These are phyloP conservation scores for Vireo altiloquus DNA, from an alignment of 2,113 vertebrate species.

Conservation along the genomic window DNA sequence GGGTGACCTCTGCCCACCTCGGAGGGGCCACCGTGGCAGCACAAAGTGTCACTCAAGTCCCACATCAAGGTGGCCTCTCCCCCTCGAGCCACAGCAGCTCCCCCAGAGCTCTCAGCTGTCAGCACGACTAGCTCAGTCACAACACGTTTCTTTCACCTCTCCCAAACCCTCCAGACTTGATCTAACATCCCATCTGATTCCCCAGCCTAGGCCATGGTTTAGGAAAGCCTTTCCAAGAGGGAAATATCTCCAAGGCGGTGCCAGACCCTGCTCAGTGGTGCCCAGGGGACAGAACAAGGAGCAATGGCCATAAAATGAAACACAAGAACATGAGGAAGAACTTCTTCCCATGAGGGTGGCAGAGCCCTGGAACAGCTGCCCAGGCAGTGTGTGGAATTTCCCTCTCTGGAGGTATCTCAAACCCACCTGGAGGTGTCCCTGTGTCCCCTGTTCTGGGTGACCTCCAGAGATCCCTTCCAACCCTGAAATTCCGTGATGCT, in stretches of 20 bases:
- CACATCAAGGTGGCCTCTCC: neutral
- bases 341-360: neutral
- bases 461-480: neutral
- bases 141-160: neutral
- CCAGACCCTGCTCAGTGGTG: neutral
- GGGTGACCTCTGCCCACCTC: fast-evolving
- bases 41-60: neutral
- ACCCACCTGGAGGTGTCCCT: neutral
- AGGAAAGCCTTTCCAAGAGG: neutral
- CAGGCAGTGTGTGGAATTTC: neutral
- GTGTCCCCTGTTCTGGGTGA: neutral
- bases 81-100: too few relatives aligned
- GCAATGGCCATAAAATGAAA: neutral
- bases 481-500: neutral
- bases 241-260: neutral
- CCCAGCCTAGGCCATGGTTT: neutral
- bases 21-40: neutral
- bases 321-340: neutral
- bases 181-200: neutral
- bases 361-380: neutral
- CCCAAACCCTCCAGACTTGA: neutral
- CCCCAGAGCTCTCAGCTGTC: neutral
- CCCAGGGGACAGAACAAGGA: neutral
- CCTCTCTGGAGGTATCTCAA: neutral
- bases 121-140: neutral